phyloP scores from a whole-genome alignment of 2,113 vertebrate genomes.

The Furnarius figulus region DNA sequence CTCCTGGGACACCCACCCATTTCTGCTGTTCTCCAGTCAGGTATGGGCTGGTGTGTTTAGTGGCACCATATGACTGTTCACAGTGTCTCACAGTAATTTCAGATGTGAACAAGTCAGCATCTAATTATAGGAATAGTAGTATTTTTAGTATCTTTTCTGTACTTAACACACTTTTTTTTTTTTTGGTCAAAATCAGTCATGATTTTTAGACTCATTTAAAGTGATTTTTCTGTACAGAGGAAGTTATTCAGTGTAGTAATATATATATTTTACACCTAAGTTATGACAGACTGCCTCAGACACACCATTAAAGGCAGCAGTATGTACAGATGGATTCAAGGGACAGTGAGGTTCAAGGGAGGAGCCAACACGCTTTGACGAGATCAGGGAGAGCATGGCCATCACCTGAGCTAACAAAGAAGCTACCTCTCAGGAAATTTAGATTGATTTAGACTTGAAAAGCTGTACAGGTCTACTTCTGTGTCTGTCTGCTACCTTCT shows the following conservation, averaged over 20 bases:
- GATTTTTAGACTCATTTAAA: not conserved
- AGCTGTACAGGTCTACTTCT: not conserved
- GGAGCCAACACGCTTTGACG: not conserved
- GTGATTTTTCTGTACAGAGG: not conserved
- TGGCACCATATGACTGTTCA: not conserved
- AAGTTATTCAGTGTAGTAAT: not conserved
- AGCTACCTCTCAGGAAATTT: not conserved
- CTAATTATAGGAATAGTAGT: not conserved
- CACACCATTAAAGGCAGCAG: not conserved
- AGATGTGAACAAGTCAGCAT: not conserved
- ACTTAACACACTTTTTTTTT: not conserved
- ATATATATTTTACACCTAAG: not conserved
- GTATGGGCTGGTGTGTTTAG: not conserved
- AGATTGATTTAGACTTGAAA: not conserved
- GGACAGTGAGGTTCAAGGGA: not conserved
- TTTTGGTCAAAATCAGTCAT: not conserved
- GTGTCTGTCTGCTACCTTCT: not conserved
- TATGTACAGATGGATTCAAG: not conserved
- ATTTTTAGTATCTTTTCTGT: conserved; percentile 15
- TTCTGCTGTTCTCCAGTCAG: not conserved
- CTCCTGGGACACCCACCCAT: not conserved
- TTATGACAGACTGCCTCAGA: not conserved
- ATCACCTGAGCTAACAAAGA: not conserved
- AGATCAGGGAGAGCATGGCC: not conserved
- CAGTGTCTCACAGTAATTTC: not conserved